phyloP scores from a whole-genome alignment of 2,888 invertebrate genomes.

The Junonia oenone region DNA sequence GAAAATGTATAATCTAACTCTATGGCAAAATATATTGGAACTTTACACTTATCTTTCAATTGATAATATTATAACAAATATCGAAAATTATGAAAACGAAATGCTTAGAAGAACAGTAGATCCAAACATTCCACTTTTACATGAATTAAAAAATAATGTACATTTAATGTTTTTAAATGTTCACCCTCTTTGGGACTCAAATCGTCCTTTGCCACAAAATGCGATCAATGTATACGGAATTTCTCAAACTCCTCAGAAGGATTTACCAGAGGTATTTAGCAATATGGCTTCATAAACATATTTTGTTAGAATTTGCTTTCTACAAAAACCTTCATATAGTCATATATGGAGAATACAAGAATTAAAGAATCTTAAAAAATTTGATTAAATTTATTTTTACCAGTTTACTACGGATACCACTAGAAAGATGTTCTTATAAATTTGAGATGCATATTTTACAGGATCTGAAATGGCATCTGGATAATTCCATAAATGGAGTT shows the following conservation, averaged over 20 bases:
- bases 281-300: neutral
- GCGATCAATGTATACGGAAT: conserved; percentile 58
- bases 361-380: no score
- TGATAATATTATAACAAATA: neutral
- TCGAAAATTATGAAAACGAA: conserved; percentile 17
- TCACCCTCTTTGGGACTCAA: conserved; percentile 47
- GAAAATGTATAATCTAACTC: conserved; percentile 27
- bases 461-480: conserved; percentile 45
- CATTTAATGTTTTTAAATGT: conserved; percentile 52
- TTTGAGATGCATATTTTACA: conserved; percentile 30
- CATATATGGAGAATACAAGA: no score
- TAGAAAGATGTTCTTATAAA: no score
- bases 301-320: neutral
- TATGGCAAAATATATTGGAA: conserved; percentile 30
- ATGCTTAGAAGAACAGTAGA: conserved; percentile 23
- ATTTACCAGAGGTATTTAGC: conserved; percentile 43
- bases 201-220: conserved; percentile 52
- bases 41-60: conserved; percentile 13
- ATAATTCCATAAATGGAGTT: conserved; percentile 44
- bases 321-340: no score
- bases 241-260: conserved; percentile 46
- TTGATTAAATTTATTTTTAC: no score
- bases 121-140: conserved; percentile 22
- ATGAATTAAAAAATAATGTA: conserved; percentile 40
- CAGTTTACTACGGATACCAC: no score